Percentiles rank a stretch among this genome's conserved stretches.
phyloP scores from a whole-genome alignment of 2,888 invertebrate genomes.

The Oxycera nigricornis region DNA sequence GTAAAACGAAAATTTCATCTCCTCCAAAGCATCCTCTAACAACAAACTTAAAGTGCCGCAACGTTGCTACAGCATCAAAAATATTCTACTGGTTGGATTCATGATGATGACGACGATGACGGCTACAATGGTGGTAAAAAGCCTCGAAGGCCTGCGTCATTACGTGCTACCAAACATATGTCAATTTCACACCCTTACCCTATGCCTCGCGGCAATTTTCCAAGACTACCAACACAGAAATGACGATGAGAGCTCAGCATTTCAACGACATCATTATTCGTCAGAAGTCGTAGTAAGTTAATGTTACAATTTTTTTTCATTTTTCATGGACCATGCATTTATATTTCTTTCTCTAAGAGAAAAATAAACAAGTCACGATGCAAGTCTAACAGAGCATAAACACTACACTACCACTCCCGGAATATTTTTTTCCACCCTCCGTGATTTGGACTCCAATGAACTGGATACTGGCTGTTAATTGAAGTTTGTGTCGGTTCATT shows the following conservation, averaged over 20 bases:
- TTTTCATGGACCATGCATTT: conserved; percentile 13
- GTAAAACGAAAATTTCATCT: too few relatives aligned
- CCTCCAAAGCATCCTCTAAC: too few relatives aligned
- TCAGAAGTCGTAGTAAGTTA: conserved; percentile 24
- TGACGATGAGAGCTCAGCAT: background rate
- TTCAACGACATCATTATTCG: conserved; percentile 2
- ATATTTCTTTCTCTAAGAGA: background rate
- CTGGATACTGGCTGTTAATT: conserved; percentile 35
- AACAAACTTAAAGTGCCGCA: background rate
- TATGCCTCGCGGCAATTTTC: conserved; percentile 20
- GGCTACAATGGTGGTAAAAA: conserved; percentile 25
- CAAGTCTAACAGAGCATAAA: background rate
- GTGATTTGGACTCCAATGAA: conserved; percentile 22
- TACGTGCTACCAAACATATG: conserved; percentile 40
- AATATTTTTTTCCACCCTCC: conserved; percentile 9
- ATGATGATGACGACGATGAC: background rate
- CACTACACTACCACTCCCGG: background rate
- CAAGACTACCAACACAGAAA: background rate
- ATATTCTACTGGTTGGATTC: background rate
- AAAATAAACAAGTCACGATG: conserved; percentile 28
- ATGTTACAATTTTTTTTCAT: conserved; percentile 8
- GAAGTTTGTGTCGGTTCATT: conserved; percentile 28
- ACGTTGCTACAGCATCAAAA: background rate
- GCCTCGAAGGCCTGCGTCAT: conserved; percentile 42
- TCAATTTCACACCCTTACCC: conserved; percentile 42